phyloP scores from a whole-genome alignment of 2,888 invertebrate genomes.

The Oeneis ivallda region DNA sequence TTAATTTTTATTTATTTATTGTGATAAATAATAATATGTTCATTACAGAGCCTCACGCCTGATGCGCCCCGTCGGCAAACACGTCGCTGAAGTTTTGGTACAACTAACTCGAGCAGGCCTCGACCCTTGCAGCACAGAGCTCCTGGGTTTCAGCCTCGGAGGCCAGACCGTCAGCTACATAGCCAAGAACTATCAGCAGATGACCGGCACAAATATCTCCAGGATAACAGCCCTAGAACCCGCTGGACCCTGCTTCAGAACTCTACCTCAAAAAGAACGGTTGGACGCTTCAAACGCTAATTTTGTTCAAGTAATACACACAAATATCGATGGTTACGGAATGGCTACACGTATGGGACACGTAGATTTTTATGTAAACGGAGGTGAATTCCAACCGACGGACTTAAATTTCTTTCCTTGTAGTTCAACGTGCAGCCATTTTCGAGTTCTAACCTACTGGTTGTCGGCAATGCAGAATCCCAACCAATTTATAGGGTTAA shows the following conservation, averaged over 20 bases:
- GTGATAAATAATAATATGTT: neutral
- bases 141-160: slow-evolving; percentile 72
- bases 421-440: slow-evolving; percentile 69
- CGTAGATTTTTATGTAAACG: slow-evolving; percentile 71
- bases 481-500: slow-evolving; percentile 61
- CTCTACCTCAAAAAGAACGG: slow-evolving; percentile 53
- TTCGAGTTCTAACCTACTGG: slow-evolving; percentile 64
- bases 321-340: slow-evolving; percentile 74
- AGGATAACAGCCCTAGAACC: slow-evolving; percentile 69
- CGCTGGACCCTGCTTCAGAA: slow-evolving; percentile 71
- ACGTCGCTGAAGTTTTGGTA: slow-evolving; percentile 64
- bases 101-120: slow-evolving; percentile 60
- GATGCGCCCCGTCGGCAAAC: slow-evolving; percentile 74
- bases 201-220: slow-evolving; percentile 66
- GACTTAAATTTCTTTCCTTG: slow-evolving; percentile 64
- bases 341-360: slow-evolving; percentile 73
- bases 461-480: slow-evolving; percentile 61
- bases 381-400: slow-evolving; percentile 72
- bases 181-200: slow-evolving; percentile 60
- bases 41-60: slow-evolving; percentile 67
- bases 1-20: too few species aligned
- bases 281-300: slow-evolving; percentile 65
- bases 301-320: slow-evolving; percentile 71
- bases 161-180: slow-evolving; percentile 70
- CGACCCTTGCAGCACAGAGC: slow-evolving; percentile 61